Evolutionary conservation across 2,888 invertebrate genomes (phyloP).

Genomic region (Acleris laterana): DNA sequence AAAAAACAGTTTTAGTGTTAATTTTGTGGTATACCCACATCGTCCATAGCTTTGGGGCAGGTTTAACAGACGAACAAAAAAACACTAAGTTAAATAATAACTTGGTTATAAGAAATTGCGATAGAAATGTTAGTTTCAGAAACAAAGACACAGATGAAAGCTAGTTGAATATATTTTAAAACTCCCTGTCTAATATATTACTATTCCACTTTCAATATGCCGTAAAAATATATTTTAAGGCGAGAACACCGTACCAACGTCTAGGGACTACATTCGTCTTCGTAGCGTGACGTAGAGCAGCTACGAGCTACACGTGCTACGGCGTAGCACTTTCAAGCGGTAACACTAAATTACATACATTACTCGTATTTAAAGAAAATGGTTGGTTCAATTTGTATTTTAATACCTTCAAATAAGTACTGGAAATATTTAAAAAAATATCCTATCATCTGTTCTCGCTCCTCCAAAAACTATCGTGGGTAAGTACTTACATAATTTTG

Average conservation of each 20-base stretch:
- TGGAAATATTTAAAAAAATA: too few species aligned
- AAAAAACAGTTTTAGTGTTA: too few species aligned
- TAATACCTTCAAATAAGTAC: background rate
- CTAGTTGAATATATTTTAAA: background rate
- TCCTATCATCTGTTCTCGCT: too few species aligned
- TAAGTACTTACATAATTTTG: too few species aligned
- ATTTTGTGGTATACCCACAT: too few species aligned
- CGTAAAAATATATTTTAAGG: constrained; percentile 6
- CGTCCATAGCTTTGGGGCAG: too few species aligned
- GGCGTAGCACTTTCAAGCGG: background rate
- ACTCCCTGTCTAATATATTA: background rate
- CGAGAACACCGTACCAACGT: constrained; percentile 1
- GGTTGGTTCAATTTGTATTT: background rate
- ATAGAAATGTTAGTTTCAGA: background rate
- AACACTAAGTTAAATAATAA: too few species aligned
- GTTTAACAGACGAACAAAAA: too few species aligned
- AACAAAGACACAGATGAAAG: background rate
- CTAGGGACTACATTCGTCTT: constrained; percentile 27
- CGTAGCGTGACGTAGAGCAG: constrained; percentile 13
- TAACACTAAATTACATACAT: constrained; percentile 1
- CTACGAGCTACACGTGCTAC: constrained; percentile 14
- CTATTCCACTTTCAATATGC: background rate
- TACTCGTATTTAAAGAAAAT: background rate
- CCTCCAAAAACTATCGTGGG: too few species aligned
- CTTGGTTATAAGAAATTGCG: too few species aligned